These are phyloP conservation scores for Leptogaster cylindrica DNA, from an alignment of 2,888 invertebrate genomes.

Conservation along the genomic window DNA sequence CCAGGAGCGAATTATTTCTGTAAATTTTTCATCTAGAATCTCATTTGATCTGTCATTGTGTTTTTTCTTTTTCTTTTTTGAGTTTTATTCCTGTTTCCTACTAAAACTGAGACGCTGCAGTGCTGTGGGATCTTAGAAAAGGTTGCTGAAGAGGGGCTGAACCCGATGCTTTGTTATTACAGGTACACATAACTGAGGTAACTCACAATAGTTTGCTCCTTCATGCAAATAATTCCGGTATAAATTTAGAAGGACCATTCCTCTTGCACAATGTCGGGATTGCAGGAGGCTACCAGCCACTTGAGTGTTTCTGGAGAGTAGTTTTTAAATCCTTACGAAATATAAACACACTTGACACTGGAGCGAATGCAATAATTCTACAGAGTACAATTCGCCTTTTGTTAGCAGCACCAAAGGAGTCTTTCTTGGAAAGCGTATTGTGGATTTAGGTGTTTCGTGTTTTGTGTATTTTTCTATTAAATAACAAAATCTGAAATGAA, in stretches of 20 bases:
- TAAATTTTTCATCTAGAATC: slow-evolving; percentile 39
- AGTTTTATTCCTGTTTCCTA: too few relatives aligned
- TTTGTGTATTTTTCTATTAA: too few relatives aligned
- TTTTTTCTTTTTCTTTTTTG: slow-evolving; percentile 4
- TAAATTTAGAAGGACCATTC: background rate
- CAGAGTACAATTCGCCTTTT: too few relatives aligned
- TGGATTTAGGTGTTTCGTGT: too few relatives aligned
- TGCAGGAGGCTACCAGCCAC: background rate
- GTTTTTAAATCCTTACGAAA: background rate
- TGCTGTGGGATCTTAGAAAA: background rate
- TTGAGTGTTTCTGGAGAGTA: background rate
- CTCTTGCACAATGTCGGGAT: background rate
- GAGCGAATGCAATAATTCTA: background rate
- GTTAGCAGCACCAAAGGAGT: too few relatives aligned
- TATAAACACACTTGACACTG: background rate
- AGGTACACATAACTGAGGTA: background rate
- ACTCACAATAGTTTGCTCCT: background rate
- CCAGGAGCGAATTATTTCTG: slow-evolving; percentile 28
- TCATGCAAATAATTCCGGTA: background rate
- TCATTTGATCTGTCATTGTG: slow-evolving; percentile 32
- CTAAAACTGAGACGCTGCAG: too few relatives aligned
- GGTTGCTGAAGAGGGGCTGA: background rate
- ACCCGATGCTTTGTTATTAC: background rate
- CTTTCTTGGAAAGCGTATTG: too few relatives aligned
- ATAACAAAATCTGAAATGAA: too few relatives aligned